Evolutionary conservation across 2,113 vertebrate genomes (phyloP).

Genomic region (Colossoma macropomum): DNA sequence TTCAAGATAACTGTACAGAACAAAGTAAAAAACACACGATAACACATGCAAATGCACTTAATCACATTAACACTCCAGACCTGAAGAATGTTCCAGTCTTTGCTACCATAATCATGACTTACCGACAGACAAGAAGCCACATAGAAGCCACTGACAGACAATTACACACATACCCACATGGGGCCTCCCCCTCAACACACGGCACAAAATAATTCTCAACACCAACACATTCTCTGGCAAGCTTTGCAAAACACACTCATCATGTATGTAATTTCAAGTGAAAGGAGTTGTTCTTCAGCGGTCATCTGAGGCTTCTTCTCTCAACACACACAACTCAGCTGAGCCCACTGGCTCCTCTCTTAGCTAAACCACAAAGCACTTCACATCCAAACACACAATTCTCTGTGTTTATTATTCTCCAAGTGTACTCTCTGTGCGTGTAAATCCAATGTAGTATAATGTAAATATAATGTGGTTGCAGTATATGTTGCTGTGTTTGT

Average conservation of each 20-base stretch:
- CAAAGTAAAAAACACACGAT: too few relatives aligned
- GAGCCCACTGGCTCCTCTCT: not conserved
- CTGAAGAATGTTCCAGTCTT: too few relatives aligned
- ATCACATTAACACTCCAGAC: too few relatives aligned
- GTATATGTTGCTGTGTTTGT: not conserved
- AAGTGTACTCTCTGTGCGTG: not conserved
- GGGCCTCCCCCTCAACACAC: not conserved
- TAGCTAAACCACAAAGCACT: not conserved
- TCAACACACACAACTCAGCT: not conserved
- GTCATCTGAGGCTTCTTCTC: not conserved
- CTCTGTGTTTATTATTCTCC: not conserved
- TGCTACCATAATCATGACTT: too few relatives aligned
- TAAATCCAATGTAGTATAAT: not conserved
- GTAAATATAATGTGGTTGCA: not conserved
- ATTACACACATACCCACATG: not conserved
- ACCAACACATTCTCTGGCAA: not conserved
- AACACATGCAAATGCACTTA: too few relatives aligned
- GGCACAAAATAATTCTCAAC: not conserved
- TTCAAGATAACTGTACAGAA: too few relatives aligned
- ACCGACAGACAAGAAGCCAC: too few relatives aligned
- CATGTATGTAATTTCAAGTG: not conserved
- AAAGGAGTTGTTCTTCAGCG: not conserved
- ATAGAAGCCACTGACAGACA: too few relatives aligned
- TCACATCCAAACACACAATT: slow-evolving; percentile 19
- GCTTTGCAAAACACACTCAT: not conserved